Percentiles rank a stretch among this genome's conserved stretches.
Evolutionary conservation across 2,888 invertebrate genomes (phyloP).

Genomic region (Tenthredo notha): DNA sequence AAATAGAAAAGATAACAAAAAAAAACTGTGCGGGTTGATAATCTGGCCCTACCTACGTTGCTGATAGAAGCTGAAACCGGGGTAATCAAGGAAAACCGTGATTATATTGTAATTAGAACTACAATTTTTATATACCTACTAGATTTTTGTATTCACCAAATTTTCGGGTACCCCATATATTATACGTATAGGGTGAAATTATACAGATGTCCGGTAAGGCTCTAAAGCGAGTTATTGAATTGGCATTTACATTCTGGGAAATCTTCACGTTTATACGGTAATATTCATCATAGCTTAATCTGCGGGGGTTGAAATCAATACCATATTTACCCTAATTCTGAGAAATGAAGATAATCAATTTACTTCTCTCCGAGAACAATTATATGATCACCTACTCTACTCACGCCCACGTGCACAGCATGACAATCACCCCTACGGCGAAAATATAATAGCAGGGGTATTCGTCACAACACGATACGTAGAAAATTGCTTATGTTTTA

Average conservation of each 20-base stretch:
- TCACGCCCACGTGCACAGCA: not conserved
- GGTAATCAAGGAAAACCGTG: too few relatives aligned
- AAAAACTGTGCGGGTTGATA: conserved; percentile 4
- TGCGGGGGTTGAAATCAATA: not conserved
- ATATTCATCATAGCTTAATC: not conserved
- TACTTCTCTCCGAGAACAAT: not conserved
- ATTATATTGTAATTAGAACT: too few relatives aligned
- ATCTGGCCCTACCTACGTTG: not conserved
- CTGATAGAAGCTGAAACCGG: too few relatives aligned
- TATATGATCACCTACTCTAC: not conserved
- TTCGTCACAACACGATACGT: not conserved
- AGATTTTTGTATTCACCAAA: too few relatives aligned
- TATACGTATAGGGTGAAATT: too few relatives aligned
- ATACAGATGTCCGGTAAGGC: too few relatives aligned
- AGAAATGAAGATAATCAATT: not conserved
- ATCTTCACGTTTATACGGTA: too few relatives aligned
- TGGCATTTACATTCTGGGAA: too few relatives aligned
- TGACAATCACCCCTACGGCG: not conserved
- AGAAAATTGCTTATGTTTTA: not conserved
- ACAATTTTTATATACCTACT: too few relatives aligned
- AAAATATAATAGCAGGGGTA: too few relatives aligned
- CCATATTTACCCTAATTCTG: not conserved
- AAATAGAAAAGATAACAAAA: not conserved
- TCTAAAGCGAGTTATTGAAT: too few relatives aligned
- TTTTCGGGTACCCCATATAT: too few relatives aligned